Evolutionary conservation across 2,113 vertebrate species (phyloP).

Genomic region (Melanostigma gelatinosum): DNA sequence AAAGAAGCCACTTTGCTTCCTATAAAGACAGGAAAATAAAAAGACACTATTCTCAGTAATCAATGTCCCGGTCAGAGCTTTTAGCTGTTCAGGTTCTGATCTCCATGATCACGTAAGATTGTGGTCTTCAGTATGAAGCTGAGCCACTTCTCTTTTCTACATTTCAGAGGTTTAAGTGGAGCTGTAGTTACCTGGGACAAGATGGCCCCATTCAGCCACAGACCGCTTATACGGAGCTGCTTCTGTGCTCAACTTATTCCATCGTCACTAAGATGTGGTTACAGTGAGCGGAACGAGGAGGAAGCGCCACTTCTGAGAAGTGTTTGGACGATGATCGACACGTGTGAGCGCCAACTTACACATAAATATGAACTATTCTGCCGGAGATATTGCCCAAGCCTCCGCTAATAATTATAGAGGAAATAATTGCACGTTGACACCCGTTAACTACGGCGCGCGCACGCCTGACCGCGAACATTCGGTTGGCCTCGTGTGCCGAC

Average conservation of each 20-base stretch:
- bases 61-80: not conserved
- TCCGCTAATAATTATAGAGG: not conserved
- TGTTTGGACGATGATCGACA: not conserved
- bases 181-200: slow-evolving; percentile 1
- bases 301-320: not conserved
- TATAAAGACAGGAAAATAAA: not conserved
- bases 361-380: not conserved
- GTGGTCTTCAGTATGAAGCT: not conserved
- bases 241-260: not conserved
- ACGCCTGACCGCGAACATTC: slow-evolving; percentile 58
- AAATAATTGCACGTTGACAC: not conserved
- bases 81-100: not conserved
- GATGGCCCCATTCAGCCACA: slow-evolving; percentile 5
- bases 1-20: not conserved
- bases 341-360: not conserved
- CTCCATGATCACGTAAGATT: not conserved
- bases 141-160: not conserved
- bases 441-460: not conserved
- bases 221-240: not conserved
- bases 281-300: not conserved
- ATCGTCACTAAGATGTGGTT: not conserved
- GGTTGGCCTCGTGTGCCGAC: slow-evolving; percentile 64
- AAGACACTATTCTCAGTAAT: not conserved
- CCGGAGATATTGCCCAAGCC: not conserved
- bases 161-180: slow-evolving; percentile 2